Conservation (phyloP, 2,797 vertebrate species). For the Rallus crepitans region DNA sequence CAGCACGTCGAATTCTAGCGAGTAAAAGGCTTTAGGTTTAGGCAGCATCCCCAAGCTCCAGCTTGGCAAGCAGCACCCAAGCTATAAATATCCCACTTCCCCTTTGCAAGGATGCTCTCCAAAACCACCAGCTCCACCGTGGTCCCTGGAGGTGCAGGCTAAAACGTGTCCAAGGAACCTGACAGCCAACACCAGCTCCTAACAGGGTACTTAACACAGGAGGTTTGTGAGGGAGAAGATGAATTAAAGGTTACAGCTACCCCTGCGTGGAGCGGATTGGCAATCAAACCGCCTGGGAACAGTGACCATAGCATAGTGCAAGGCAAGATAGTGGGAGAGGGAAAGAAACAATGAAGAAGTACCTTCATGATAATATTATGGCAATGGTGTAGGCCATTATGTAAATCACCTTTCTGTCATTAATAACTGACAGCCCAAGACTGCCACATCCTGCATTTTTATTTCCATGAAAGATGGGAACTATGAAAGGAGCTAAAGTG, state of each 20-base stretch:
- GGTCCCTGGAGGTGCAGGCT: not conserved
- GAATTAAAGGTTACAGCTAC: not conserved
- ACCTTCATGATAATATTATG: not conserved
- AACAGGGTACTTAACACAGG: not conserved
- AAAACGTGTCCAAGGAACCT: not conserved
- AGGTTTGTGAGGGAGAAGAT: not conserved
- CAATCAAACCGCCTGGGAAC: not conserved
- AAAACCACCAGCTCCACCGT: not conserved
- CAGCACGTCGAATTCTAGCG: fast-evolving
- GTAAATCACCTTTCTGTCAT: not conserved
- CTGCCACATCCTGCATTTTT: not conserved
- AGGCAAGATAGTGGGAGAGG: not conserved
- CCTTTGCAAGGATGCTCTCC: not conserved
- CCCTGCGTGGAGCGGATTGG: fast-evolving
- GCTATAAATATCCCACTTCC: not conserved
- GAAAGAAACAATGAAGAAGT: not conserved
- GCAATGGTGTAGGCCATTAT: not conserved
- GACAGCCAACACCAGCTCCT: not conserved
- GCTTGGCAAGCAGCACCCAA: not conserved
- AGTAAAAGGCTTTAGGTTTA: not conserved
- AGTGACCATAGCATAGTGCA: not conserved
- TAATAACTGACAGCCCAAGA: not conserved
- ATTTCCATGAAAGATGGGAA: not conserved
- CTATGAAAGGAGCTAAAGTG: not conserved
- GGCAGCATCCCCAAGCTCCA: not conserved